Evolutionary conservation across 2,888 invertebrate genomes (phyloP).

Genomic region (Polymixis flavicincta): DNA sequence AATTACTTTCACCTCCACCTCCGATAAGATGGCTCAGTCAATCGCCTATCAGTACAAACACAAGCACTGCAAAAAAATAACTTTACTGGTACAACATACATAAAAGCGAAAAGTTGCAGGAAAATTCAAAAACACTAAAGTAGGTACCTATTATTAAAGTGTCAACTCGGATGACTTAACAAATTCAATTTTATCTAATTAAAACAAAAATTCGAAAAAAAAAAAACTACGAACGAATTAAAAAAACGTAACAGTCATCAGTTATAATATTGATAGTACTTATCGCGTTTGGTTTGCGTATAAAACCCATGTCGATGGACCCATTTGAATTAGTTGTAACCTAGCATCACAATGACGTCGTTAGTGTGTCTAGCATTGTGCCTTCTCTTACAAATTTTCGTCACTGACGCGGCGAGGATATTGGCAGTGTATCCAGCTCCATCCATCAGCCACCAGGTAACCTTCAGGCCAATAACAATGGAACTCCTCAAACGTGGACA

Average conservation of each 20-base stretch:
- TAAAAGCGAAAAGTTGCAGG: not conserved
- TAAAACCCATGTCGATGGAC: slow-evolving; percentile 17
- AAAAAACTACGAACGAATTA: too few species aligned
- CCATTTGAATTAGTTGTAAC: slow-evolving; percentile 11
- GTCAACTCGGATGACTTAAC: slow-evolving; percentile 4
- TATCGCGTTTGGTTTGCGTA: slow-evolving; percentile 19
- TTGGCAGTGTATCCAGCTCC: slow-evolving; percentile 77
- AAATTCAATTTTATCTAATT: not conserved
- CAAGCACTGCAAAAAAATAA: not conserved
- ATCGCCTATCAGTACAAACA: not conserved
- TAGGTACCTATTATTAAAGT: not conserved
- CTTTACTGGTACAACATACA: not conserved
- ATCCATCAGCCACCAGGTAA: slow-evolving; percentile 83
- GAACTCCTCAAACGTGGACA: slow-evolving; percentile 82
- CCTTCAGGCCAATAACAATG: slow-evolving; percentile 76
- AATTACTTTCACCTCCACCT: not conserved
- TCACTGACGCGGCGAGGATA: slow-evolving; percentile 73
- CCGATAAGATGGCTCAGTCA: not conserved
- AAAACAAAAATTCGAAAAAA: not conserved
- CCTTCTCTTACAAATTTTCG: not conserved
- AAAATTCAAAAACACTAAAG: not conserved
- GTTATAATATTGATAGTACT: slow-evolving; percentile 11
- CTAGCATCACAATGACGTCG: slow-evolving; percentile 23
- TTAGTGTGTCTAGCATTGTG: not conserved
- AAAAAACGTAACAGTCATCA: not conserved